phyloP scores from a whole-genome alignment of 2,888 invertebrate species.

The Ennomos fuscantarius region DNA sequence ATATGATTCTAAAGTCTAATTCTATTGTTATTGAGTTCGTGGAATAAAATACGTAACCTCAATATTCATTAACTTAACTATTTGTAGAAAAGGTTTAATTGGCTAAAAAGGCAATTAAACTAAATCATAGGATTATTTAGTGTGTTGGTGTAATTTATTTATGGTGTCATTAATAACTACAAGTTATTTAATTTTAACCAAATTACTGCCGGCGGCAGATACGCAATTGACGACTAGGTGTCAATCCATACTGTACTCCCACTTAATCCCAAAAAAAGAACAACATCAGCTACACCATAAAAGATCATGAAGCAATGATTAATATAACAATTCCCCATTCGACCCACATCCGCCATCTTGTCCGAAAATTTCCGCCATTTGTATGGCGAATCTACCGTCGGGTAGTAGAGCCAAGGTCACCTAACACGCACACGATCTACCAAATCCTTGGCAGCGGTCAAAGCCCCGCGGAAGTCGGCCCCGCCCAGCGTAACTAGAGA shows the following conservation, averaged over 20 bases:
- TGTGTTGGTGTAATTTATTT: constrained; percentile 21
- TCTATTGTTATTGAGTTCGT: too few relatives aligned
- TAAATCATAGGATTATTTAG: too few relatives aligned
- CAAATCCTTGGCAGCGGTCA: constrained; percentile 76
- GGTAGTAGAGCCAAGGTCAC: constrained; percentile 77
- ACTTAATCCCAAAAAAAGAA: constrained; percentile 12
- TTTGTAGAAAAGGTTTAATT: too few relatives aligned
- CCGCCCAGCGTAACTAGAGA: constrained; percentile 58
- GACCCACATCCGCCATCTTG: constrained; percentile 35
- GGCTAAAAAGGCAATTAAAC: too few relatives aligned
- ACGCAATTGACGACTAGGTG: constrained; percentile 13
- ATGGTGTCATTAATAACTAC: constrained; percentile 11
- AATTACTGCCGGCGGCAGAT: background rate
- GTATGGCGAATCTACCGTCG: constrained; percentile 49
- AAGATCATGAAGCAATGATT: background rate
- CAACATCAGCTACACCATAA: constrained; percentile 12
- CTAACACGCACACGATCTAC: constrained; percentile 66
- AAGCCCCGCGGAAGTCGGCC: constrained; percentile 75
- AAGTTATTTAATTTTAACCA: constrained; percentile 18
- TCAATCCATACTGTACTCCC: constrained; percentile 24
- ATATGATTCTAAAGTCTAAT: too few relatives aligned
- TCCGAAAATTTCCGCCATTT: constrained; percentile 35
- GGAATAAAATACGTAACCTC: too few relatives aligned
- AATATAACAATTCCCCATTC: constrained; percentile 9
- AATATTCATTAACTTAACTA: too few relatives aligned